Evolutionary conservation across 2,888 invertebrate species (phyloP).

Genomic region (Sinopyrophorus schimmeli): DNA sequence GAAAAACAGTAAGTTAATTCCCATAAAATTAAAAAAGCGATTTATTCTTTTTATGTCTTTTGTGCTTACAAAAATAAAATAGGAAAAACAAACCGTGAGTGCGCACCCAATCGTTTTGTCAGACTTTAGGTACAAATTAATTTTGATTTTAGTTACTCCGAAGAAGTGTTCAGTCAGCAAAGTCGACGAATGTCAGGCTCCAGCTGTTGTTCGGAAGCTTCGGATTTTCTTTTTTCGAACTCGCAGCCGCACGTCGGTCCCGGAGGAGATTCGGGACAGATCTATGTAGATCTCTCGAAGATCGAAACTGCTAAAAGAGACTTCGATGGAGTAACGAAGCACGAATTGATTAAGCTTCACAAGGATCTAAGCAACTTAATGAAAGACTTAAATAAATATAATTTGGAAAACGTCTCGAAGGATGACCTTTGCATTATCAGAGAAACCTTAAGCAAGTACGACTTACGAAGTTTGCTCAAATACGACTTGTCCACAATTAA

Average conservation of each 20-base stretch:
- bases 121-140: not conserved
- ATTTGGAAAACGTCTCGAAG: slow-evolving; percentile 43
- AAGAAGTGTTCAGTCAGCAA: slow-evolving; percentile 69
- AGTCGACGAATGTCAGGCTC: slow-evolving; percentile 62
- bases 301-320: slow-evolving; percentile 29
- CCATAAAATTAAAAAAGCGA: not conserved
- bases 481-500: slow-evolving; percentile 41
- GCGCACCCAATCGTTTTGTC: not conserved
- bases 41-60: not conserved
- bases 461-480: slow-evolving; percentile 44
- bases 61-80: not conserved
- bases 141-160: slow-evolving; percentile 60
- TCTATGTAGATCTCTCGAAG: slow-evolving; percentile 10
- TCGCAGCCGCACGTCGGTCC: slow-evolving; percentile 29
- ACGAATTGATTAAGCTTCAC: slow-evolving; percentile 45
- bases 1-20: slow-evolving; percentile 74
- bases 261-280: slow-evolving; percentile 25
- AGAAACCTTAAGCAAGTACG: slow-evolving; percentile 40
- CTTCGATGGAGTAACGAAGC: slow-evolving; percentile 37
- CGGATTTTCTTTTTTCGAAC: slow-evolving; percentile 49
- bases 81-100: not conserved
- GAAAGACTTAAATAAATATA: slow-evolving; percentile 37
- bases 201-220: slow-evolving; percentile 53
- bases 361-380: slow-evolving; percentile 42
- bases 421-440: slow-evolving; percentile 42